A percentile compares a stretch with the other conserved stretches of the same genome.
Evolutionary conservation across 2,797 vertebrate species (phyloP).

Genomic region (Garrulus glandarius): DNA sequence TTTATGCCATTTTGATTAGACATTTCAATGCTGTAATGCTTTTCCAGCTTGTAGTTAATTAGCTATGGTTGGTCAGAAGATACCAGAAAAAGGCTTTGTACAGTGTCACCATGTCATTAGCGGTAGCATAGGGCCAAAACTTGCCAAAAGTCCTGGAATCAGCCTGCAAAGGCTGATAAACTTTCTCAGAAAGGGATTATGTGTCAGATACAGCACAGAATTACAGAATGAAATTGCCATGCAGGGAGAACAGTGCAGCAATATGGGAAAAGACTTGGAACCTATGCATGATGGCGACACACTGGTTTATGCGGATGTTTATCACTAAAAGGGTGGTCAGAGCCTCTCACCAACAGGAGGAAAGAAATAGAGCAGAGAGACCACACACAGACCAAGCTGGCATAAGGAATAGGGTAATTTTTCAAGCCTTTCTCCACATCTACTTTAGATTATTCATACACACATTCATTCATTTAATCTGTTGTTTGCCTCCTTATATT

Average conservation of each 20-base stretch:
- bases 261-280: neutral
- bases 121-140: neutral
- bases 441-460: conserved; percentile 3
- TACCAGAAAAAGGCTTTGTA: neutral
- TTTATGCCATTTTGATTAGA: neutral
- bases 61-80: neutral
- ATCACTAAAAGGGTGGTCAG: neutral
- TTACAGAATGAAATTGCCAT: neutral
- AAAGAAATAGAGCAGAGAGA: conserved; percentile 29
- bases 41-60: neutral
- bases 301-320: neutral
- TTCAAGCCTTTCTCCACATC: neutral
- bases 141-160: neutral
- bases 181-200: neutral
- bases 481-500: neutral
- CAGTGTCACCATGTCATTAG: neutral
- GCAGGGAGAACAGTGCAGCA: neutral
- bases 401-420: neutral
- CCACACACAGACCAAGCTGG: neutral
- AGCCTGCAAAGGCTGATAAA: conserved; percentile 11
- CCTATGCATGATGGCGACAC: neutral
- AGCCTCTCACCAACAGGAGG: neutral
- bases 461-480: neutral
- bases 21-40: neutral
- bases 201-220: neutral